Base-by-base conservation (phyloP, 2,797 vertebrate genomes). In the Pipistrellus kuhlii region DNA sequence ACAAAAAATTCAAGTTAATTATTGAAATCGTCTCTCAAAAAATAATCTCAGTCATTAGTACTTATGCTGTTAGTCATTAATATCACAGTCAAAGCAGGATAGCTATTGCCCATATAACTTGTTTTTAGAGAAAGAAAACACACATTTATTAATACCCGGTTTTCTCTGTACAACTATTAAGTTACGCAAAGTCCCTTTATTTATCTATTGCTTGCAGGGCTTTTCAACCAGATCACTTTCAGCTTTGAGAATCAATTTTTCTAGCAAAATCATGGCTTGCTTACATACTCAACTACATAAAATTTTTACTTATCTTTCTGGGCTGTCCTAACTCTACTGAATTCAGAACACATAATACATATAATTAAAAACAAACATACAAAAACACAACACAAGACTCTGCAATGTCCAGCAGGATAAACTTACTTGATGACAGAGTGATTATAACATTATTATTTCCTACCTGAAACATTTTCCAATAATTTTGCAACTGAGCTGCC, bases 201-300 rank as follows among this genome's bases (percentile, higher is more conserved):
- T 94, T 96, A 71, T 38, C n/a, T 90, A 84, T 95, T 88, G 25
- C 13, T 92, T 92, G 10, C 27, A 88, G 11, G 7, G 1, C 6
- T 85, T 93, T 94, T 82, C 48, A 91, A 59, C 27, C 88, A 66
- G 46, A 90, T 94, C 21, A 2, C 8, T 91, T 96, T 91, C 8
- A 30, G 66, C 76, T 89, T 95, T 72, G 80, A 92, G 59, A 97
- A 94, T 96, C 84, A 93, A 78, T 95, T 95, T 97, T 95, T 72
- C 38, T 93, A 68, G 23, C 78, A 83, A 35, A 85, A 80, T 13
- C 77, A 62, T 59, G 86, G 13, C 44, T 93, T 82, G 51, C 59
- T 94, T 94, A 76, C 57, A 62, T 66, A 68, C 27, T 44, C 8
- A 78, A 88, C 62, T 78, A 88, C 51, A 53, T 44, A 88, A 59